Evolutionary conservation across 1,140 invertebrate species (phyloP).

Genomic region (Drosophila mayri): DNA sequence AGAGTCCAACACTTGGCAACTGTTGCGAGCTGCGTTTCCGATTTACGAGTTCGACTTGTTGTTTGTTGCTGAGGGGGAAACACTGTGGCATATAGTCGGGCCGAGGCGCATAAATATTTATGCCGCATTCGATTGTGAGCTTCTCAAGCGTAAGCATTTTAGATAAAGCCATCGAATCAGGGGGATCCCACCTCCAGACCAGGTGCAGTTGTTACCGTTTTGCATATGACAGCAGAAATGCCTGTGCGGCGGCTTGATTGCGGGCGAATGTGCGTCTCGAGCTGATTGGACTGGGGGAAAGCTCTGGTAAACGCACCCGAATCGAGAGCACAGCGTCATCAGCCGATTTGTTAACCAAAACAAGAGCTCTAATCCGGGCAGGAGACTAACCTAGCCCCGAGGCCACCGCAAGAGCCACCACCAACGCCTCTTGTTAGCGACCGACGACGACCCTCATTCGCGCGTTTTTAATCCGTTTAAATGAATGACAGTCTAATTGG

Average conservation of each 20-base stretch:
- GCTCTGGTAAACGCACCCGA: conserved; percentile 9
- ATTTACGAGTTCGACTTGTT: conserved; percentile 41
- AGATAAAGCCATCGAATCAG: conserved; percentile 69
- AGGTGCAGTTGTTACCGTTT: conserved; percentile 58
- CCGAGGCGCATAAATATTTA: conserved; percentile 74
- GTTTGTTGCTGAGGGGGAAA: neutral
- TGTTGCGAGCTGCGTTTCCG: conserved; percentile 57
- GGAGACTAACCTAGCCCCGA: conserved; percentile 30
- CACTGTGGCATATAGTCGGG: conserved; percentile 41
- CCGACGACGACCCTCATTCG: conserved; percentile 56
- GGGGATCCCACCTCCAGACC: conserved; percentile 22
- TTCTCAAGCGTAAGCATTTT: conserved; percentile 84
- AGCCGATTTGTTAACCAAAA: conserved; percentile 78
- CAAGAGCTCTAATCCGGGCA: conserved; percentile 71
- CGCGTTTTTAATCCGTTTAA: conserved; percentile 84
- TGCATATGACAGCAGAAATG: conserved; percentile 79
- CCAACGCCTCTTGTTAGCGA: conserved; percentile 48
- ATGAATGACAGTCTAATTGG: conserved; percentile 85
- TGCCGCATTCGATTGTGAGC: conserved; percentile 75
- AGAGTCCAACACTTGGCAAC: conserved; percentile 63
- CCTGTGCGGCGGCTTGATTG: conserved; percentile 64
- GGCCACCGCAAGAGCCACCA: conserved; percentile 65
- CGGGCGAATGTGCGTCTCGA: conserved; percentile 46
- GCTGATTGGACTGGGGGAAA: conserved; percentile 62
- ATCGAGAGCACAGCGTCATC: conserved; percentile 45